Evolutionary conservation across 2,113 vertebrate species (phyloP).

Genomic region (zebrafish (Danio rerio)): DNA sequence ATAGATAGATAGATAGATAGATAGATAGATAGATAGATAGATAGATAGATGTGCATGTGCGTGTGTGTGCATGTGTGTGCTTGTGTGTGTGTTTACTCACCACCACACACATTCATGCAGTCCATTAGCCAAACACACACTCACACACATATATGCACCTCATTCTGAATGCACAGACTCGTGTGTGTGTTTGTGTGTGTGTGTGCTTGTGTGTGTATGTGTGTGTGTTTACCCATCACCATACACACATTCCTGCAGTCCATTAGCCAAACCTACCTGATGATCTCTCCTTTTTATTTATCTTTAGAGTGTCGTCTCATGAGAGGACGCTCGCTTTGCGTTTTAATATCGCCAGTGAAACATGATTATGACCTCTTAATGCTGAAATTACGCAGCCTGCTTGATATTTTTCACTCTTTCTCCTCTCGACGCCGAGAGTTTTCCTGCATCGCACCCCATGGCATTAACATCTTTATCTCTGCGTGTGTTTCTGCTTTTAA

Average conservation of each 20-base stretch:
- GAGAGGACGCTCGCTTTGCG: conserved; percentile 92
- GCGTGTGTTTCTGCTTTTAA: conserved; percentile 99
- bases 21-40: no score
- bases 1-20: no score
- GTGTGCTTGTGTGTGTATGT: conserved; percentile 25
- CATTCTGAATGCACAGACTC: no score
- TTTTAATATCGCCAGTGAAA: conserved; percentile 99
- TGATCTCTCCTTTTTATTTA: conserved; percentile 60
- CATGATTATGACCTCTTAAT: conserved; percentile 99
- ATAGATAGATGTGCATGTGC: no score
- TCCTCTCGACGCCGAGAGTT: conserved; percentile 41
- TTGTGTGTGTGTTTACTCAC: no score
- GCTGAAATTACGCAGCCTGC: conserved; percentile 95
- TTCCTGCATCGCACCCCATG: conserved; percentile 94
- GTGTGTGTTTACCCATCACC: conserved; percentile 1
- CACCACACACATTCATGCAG: no score
- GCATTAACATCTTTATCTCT: conserved; percentile 99
- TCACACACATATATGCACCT: no score
- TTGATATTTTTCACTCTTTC: conserved; percentile 79
- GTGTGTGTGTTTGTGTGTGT: no score
- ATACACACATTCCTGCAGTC: conserved; percentile 50
- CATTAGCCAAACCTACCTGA: conserved; percentile 67
- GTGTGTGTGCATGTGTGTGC: no score
- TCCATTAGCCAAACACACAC: conserved; percentile 4
- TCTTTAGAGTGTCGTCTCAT: conserved; percentile 66